Base-by-base conservation (phyloP, 2,888 invertebrate genomes). In the Tyria jacobaeae region DNA sequence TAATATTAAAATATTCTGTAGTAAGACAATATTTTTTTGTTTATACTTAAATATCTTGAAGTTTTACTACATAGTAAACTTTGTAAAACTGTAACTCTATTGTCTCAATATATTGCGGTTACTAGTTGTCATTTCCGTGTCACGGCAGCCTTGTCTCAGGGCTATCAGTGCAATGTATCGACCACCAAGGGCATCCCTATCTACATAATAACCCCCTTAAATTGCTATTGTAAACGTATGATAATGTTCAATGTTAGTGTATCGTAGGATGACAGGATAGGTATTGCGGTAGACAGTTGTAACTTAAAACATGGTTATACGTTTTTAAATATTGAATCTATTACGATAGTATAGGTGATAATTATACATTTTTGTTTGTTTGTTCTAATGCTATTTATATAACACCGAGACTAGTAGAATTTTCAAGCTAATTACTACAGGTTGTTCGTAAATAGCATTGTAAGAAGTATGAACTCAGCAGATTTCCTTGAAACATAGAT, bases 141-240 rank as follows among this genome's bases (percentile, higher is more conserved):
- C 65, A 59, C 7, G 25, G n/a, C 37, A 63, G 56, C 67, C 77
- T 76, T 71, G 74, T 24, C 44, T 24, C 15, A 24, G n/a, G 0
- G 39, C 47, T 47, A 63, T 56, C 59, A 56, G 27, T 66, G 66
- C 57, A 60, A 53, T 35, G 31, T 54, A 57, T 47, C n/a, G n/a
- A n/a, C 41, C 24, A 35, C 52, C 75, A 66, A 77, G 75, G 77
- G 57, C 75, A 57, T 50, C 31, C 53, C 50, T 62, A 76, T 65
- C 68, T 60, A 55, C 62, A 62, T 73, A 71, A 60, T 49, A 59
- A 64, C 52, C 44, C n/a, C 52, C 60, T 53, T 62, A 62, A 65
- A 68, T 63, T 62, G 64, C 58, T 62, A 60, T 66, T 62, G 65
- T 53, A 61, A 68, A 73, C 61, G 77, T 71, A 71, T 76, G 75